phyloP scores from a whole-genome alignment of 1,140 invertebrate genomes.

The Eueides isabella region DNA sequence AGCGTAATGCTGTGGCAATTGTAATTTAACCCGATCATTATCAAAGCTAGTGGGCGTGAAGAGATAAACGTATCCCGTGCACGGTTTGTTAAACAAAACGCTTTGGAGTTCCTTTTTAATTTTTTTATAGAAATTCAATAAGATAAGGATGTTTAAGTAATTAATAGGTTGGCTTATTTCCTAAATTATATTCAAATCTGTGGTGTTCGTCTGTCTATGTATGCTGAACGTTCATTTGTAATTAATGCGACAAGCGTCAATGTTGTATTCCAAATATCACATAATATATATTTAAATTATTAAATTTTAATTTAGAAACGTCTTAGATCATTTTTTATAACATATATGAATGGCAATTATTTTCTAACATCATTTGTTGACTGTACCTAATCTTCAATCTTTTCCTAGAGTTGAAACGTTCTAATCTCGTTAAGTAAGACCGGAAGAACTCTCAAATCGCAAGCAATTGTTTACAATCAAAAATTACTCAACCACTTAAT shows the following conservation, averaged over 20 bases:
- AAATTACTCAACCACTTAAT: conserved; percentile 22
- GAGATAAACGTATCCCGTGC: conserved; percentile 63
- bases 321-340: too few relatives aligned
- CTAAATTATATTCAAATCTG: neutral
- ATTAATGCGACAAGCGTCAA: too few relatives aligned
- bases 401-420: conserved; percentile 16
- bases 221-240: too few relatives aligned
- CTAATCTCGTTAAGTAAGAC: conserved; percentile 28
- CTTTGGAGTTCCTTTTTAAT: conserved; percentile 25
- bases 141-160: neutral
- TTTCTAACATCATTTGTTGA: neutral
- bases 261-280: too few relatives aligned
- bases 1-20: conserved; percentile 46
- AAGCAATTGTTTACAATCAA: conserved; percentile 26
- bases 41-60: conserved; percentile 65
- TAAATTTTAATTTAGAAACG: too few relatives aligned
- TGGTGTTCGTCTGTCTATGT: too few relatives aligned
- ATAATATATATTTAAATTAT: too few relatives aligned
- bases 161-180: neutral
- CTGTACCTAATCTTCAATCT: conserved; percentile 1
- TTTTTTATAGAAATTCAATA: neutral
- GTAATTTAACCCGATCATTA: conserved; percentile 60
- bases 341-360: too few relatives aligned
- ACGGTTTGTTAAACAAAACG: conserved; percentile 43
- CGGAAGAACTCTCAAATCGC: conserved; percentile 25